A percentile compares a stretch with the other conserved stretches of the same genome.
These are phyloP conservation scores for Diadophis punctatus DNA, from an alignment of 2,113 vertebrate species.

Conservation along the genomic window DNA sequence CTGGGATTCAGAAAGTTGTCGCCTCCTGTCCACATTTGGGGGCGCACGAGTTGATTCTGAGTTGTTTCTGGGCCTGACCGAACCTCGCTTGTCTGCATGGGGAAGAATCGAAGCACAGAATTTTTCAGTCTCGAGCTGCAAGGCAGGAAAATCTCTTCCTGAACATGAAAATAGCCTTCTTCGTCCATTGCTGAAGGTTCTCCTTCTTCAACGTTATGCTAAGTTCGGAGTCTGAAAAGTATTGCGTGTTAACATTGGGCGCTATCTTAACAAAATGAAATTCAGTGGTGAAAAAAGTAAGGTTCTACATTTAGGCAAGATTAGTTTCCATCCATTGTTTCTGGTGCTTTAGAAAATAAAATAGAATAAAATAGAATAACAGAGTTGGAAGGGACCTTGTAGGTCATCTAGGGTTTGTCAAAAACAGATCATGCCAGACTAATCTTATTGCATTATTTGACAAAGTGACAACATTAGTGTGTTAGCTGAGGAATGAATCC, in stretches of 20 bases:
- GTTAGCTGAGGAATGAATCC: too few species aligned
- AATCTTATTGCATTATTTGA: too few species aligned
- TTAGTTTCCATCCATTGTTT: too few species aligned
- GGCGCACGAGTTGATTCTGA: slow-evolving; percentile 58
- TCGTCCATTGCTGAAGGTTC: not conserved
- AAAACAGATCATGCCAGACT: too few species aligned
- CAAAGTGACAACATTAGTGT: too few species aligned
- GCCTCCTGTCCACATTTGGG: slow-evolving; percentile 62
- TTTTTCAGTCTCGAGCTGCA: slow-evolving; percentile 22
- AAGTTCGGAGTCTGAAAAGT: slow-evolving; percentile 23
- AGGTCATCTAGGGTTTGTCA: too few species aligned
- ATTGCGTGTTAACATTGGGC: not conserved
- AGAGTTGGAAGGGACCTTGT: too few species aligned
- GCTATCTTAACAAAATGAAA: too few species aligned
- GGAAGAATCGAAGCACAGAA: slow-evolving; percentile 59
- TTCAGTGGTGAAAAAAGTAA: too few species aligned
- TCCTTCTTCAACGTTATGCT: not conserved
- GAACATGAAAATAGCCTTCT: not conserved
- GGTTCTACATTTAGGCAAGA: too few species aligned
- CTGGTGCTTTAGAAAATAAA: too few species aligned
- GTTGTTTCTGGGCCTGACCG: slow-evolving; percentile 60
- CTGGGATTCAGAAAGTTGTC: slow-evolving; percentile 59
- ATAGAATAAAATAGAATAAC: too few species aligned
- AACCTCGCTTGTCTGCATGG: slow-evolving; percentile 65
- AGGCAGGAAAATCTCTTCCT: not conserved